Conservation (phyloP, 1,140 invertebrate genomes). For the Zophobas atratus region DNA sequence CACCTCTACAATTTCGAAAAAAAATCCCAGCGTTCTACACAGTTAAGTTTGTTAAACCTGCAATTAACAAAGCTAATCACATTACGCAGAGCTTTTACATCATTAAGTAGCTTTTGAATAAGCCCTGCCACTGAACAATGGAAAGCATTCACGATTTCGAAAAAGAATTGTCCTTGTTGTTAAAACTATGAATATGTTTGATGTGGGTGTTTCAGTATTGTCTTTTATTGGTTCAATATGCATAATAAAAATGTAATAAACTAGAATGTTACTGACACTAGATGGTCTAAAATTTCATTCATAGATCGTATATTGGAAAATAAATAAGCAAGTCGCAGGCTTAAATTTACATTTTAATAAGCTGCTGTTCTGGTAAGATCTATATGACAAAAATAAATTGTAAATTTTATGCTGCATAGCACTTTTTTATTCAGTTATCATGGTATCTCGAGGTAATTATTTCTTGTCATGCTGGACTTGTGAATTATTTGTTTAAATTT, state of each 20-base stretch:
- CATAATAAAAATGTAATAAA: slow-evolving; percentile 15
- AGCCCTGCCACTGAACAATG: not conserved
- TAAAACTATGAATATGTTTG: not conserved
- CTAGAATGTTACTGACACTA: not conserved
- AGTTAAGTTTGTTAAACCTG: too few relatives aligned
- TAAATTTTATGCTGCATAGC: too few relatives aligned
- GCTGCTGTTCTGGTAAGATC: not conserved
- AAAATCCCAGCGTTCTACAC: too few relatives aligned
- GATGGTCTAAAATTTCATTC: slow-evolving; percentile 8
- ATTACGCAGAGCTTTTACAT: too few relatives aligned
- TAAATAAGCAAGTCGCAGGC: slow-evolving; percentile 13
- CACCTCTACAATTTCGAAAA: too few relatives aligned
- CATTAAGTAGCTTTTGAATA: too few relatives aligned
- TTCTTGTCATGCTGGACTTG: too few relatives aligned
- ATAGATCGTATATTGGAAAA: slow-evolving; percentile 1
- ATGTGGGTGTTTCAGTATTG: slow-evolving; percentile 25
- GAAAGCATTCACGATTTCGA: slow-evolving; percentile 26
- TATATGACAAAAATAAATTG: not conserved
- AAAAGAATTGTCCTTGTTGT: slow-evolving; percentile 17
- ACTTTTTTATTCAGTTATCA: too few relatives aligned
- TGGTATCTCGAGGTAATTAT: too few relatives aligned
- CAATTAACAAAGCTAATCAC: too few relatives aligned
- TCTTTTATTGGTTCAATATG: slow-evolving; percentile 5
- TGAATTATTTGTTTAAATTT: too few relatives aligned
- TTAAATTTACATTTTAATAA: slow-evolving; percentile 37